A percentile compares a stretch with the other conserved stretches of the same genome.
Evolutionary conservation across 2,888 invertebrate genomes (phyloP).

Genomic region (Clepsis dumicolana): DNA sequence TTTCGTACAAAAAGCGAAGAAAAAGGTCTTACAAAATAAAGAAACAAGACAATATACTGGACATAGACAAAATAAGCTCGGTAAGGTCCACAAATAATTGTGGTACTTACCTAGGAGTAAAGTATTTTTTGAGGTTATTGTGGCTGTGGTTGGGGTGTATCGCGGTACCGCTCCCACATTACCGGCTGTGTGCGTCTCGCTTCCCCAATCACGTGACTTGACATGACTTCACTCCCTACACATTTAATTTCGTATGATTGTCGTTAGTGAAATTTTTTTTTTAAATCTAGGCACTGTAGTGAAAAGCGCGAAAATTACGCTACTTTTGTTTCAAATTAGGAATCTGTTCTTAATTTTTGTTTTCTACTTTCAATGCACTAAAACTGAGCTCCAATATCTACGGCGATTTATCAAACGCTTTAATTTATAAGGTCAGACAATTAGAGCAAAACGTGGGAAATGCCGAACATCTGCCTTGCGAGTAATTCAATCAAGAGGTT

Average conservation of each 20-base stretch:
- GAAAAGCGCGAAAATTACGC: too few species aligned
- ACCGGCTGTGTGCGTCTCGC: too few species aligned
- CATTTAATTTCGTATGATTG: too few species aligned
- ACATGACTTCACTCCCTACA: too few species aligned
- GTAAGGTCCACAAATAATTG: neutral
- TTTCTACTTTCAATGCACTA: conserved; percentile 7
- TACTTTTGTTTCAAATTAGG: too few species aligned
- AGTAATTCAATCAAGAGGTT: conserved; percentile 33
- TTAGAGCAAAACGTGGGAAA: conserved; percentile 54
- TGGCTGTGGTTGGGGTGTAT: too few species aligned
- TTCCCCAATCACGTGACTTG: too few species aligned
- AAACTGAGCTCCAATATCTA: conserved; percentile 15
- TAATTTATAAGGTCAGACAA: conserved; percentile 48
- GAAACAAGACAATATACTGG: neutral
- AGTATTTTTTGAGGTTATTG: too few species aligned
- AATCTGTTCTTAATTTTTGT: neutral
- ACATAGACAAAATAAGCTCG: neutral
- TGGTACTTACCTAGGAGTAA: too few species aligned
- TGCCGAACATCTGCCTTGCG: conserved; percentile 45
- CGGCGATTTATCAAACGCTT: conserved; percentile 1
- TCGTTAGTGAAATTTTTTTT: too few species aligned
- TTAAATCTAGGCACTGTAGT: too few species aligned
- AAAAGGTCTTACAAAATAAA: neutral
- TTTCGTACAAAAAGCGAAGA: neutral
- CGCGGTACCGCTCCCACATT: too few species aligned